Evolutionary conservation across 1,140 invertebrate species (phyloP), one percentile per base, ranked within the genome.

Genomic region (Meloidogyne exigua): DNA sequence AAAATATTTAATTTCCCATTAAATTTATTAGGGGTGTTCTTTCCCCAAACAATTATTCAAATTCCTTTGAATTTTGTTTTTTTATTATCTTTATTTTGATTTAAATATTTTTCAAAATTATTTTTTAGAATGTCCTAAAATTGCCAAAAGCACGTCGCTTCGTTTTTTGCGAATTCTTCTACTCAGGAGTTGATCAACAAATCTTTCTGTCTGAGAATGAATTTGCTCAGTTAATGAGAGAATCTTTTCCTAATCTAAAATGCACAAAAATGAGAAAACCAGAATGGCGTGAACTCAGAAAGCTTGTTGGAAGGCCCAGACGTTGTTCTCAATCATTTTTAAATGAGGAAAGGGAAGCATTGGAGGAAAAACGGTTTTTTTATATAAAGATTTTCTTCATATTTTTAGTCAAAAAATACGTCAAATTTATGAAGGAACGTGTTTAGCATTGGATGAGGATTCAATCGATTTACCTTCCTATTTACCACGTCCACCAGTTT

Each of bases 221-320:
- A 89, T 98, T 98, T 87, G 92, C 93, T 89, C 92, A 94, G 67
- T 96, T 95, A 87, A 89, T 99, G 21, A 92, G 92, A 87, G 95
- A 98, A 88, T 92, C 93, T 9, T 97, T 98, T 90, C 95, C 96
- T 10, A 92, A 94, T 85, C 88, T 99, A 57, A 94, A 93, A 86
- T 93, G 92, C 28, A 90, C 92, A 18, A 92, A 92, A 81, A 88
- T 98, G 62, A 93, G 93, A 2, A 91, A 94, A 80, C 91, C 93
- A 9, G 94, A 99, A 87, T 99, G 96, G 96, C 93, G 93, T 68
- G 94, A 95, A 89, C 93, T 99, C 44, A 89, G 96, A 71, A 89
- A 95, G 76, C 92, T 97, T 89, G 96, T 99, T 94, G 96, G 96
- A 5, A 97, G 97, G 87, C 96, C 96, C 21, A 88, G 96, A 68